These are phyloP conservation scores for Parambassis ranga DNA, from an alignment of 2,797 vertebrate species.

Conservation along the genomic window DNA sequence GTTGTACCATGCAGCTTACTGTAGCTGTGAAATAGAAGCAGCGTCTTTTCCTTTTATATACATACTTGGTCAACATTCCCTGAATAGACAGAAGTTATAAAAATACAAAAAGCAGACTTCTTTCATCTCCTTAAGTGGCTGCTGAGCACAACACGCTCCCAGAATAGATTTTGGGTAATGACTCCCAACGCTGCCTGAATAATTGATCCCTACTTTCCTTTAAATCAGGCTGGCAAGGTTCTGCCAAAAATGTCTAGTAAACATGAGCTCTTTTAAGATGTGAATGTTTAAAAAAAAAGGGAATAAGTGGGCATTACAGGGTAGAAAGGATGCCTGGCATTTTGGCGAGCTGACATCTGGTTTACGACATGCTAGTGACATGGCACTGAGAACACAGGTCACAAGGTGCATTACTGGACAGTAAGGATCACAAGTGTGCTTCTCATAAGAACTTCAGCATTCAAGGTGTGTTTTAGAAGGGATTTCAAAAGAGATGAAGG, in stretches of 20 bases:
- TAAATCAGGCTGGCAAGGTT: constrained; percentile 51
- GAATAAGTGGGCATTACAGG: constrained; percentile 44
- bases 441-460: neutral
- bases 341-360: constrained; percentile 33
- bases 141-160: constrained; percentile 51
- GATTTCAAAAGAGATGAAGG: neutral
- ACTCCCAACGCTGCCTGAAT: constrained; percentile 63
- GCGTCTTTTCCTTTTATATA: neutral
- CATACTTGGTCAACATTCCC: constrained; percentile 38
- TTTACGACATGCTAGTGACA: constrained; percentile 26
- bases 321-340: constrained; percentile 55
- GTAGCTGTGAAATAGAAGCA: constrained; percentile 17
- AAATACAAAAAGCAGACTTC: constrained; percentile 39
- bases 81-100: constrained; percentile 45
- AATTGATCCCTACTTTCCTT: constrained; percentile 58
- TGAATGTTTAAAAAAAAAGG: constrained; percentile 40
- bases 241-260: constrained; percentile 65
- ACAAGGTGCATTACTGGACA: neutral
- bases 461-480: neutral
- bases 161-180: constrained; percentile 65
- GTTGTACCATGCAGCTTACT: neutral
- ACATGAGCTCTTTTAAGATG: constrained; percentile 62
- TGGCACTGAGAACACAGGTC: constrained; percentile 3
- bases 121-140: constrained; percentile 64
- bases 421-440: neutral